Evolutionary conservation across 2,888 invertebrate species (phyloP).

Genomic region (Nephrotoma guestfalica): DNA sequence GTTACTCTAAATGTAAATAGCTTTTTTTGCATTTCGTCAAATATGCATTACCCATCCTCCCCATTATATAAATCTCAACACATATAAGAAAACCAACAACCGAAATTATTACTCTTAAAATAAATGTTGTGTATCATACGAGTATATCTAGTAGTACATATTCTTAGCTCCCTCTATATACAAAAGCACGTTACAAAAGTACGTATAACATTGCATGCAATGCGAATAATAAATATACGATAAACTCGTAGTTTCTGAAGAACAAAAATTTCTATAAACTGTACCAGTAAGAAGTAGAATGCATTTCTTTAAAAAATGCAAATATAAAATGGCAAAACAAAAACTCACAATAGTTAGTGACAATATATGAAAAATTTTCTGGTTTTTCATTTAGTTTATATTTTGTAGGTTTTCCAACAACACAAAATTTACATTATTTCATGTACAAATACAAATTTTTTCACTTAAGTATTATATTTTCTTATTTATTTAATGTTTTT

Average conservation of each 20-base stretch:
- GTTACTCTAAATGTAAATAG: background rate
- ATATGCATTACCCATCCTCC: background rate
- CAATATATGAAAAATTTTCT: background rate
- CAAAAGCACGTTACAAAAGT: background rate
- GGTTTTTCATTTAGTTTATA: background rate
- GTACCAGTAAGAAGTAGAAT: background rate
- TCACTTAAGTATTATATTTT: background rate
- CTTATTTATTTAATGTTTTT: background rate
- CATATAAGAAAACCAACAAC: background rate
- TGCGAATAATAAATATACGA: background rate
- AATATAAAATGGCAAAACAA: background rate
- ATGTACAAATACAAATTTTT: background rate
- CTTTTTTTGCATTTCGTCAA: background rate
- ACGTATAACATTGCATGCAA: background rate
- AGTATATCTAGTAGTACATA: background rate
- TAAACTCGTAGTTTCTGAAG: background rate
- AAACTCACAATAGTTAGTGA: background rate
- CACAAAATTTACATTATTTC: background rate
- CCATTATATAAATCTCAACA: background rate
- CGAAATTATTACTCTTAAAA: background rate
- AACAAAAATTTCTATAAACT: background rate
- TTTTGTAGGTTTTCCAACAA: background rate
- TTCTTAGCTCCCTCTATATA: background rate
- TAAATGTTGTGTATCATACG: background rate
- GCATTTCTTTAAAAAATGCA: background rate